A percentile compares a stretch with the other conserved stretches of the same genome.
phyloP scores from a whole-genome alignment of 2,113 vertebrate genomes.

The Chunga burmeisteri region DNA sequence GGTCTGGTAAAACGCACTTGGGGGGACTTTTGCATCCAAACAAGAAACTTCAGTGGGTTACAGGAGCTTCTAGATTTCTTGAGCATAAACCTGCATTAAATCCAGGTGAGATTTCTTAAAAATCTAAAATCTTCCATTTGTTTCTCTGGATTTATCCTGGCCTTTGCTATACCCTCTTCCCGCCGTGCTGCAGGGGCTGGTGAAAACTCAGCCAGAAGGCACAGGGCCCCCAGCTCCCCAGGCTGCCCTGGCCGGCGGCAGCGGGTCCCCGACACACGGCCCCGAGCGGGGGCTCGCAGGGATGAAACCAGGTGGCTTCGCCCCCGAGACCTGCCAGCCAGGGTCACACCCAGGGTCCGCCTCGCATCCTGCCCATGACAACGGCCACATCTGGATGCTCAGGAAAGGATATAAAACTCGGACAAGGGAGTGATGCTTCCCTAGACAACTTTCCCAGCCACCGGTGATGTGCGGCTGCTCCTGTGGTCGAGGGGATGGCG shows the following conservation, averaged over 20 bases:
- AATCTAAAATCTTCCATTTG: background rate
- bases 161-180: background rate
- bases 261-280: background rate
- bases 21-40: background rate
- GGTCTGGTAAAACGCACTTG: background rate
- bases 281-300: background rate
- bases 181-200: too few species aligned
- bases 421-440: background rate
- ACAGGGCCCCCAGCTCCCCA: background rate
- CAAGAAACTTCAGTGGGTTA: background rate
- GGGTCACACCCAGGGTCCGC: background rate
- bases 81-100: background rate
- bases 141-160: background rate
- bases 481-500: background rate
- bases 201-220: background rate
- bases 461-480: background rate
- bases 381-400: rapidly evolving
- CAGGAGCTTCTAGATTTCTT: background rate
- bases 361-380: background rate
- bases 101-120: background rate
- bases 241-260: too few species aligned
- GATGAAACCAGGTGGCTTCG: background rate
- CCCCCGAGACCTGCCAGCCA: background rate
- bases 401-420: too few species aligned
- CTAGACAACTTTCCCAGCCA: too few species aligned